A percentile compares a stretch with the other conserved stretches of the same genome.
phyloP scores from a whole-genome alignment of 2,888 invertebrate genomes.

The Gerris lacustris region DNA sequence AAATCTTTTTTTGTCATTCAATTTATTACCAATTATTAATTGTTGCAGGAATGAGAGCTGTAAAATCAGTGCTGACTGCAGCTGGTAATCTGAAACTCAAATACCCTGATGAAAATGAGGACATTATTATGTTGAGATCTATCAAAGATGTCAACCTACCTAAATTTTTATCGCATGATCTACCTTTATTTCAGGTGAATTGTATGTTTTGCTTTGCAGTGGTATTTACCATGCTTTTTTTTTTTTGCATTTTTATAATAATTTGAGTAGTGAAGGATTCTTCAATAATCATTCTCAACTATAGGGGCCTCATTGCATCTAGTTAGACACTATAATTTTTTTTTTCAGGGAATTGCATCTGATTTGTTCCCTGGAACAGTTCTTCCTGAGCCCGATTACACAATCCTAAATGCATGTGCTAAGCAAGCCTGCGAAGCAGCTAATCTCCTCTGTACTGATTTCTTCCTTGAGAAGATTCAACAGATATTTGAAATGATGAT shows the following conservation, averaged over 20 bases:
- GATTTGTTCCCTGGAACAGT: constrained; percentile 83
- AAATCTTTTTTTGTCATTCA: no score
- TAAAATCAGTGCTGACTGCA: constrained; percentile 83
- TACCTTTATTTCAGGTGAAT: constrained; percentile 68
- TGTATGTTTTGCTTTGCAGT: constrained; percentile 7
- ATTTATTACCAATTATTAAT: constrained; percentile 1
- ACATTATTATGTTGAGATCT: constrained; percentile 71
- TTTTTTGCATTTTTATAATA: background rate
- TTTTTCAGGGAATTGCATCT: constrained; percentile 69
- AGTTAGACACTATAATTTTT: background rate
- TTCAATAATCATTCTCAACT: background rate
- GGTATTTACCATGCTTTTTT: background rate
- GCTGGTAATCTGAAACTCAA: constrained; percentile 82
- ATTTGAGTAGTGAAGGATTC: background rate
- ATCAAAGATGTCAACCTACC: constrained; percentile 91
- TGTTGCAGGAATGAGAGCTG: constrained; percentile 71
- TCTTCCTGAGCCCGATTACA: constrained; percentile 68
- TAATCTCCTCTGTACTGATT: constrained; percentile 71
- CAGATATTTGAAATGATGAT: constrained; percentile 92
- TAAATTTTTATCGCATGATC: constrained; percentile 78
- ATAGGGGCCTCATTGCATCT: background rate
- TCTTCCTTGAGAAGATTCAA: constrained; percentile 79
- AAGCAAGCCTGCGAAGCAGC: constrained; percentile 52
- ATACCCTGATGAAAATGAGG: constrained; percentile 78
- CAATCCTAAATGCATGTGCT: constrained; percentile 51